These are phyloP conservation scores for Cyclophora punctaria DNA, from an alignment of 2,888 invertebrate species.

Conservation along the genomic window DNA sequence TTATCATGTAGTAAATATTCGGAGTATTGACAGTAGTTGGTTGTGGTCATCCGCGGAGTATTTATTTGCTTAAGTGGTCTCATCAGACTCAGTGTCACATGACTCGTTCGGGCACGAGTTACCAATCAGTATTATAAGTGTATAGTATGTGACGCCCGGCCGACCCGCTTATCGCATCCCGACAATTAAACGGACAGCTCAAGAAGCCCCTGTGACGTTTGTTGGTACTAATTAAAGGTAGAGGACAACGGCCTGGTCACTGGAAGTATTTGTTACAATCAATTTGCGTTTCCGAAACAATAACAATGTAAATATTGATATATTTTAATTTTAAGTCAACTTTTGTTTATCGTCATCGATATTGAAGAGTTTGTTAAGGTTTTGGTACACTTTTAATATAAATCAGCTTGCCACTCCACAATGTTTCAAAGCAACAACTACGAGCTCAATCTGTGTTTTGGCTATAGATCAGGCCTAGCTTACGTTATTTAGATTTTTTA, in stretches of 20 bases:
- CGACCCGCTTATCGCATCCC: slow-evolving; percentile 40
- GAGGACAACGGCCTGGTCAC: slow-evolving; percentile 40
- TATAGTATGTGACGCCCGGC: slow-evolving; percentile 30
- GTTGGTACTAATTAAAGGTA: slow-evolving; percentile 41
- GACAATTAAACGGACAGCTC: slow-evolving; percentile 46
- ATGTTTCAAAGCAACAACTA: no score
- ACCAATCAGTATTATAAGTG: slow-evolving; percentile 47
- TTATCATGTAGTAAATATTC: slow-evolving; percentile 22
- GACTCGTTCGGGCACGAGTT: slow-evolving; percentile 61
- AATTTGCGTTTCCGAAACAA: not conserved
- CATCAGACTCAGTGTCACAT: slow-evolving; percentile 69
- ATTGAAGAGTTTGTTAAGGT: no score
- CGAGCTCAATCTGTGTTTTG: no score
- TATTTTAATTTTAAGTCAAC: no score
- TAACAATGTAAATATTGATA: no score
- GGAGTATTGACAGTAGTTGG: slow-evolving; percentile 44
- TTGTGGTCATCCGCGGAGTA: slow-evolving; percentile 40
- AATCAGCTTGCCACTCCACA: no score
- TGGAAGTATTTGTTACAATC: slow-evolving; percentile 3
- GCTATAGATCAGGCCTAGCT: no score
- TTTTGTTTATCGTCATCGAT: no score
- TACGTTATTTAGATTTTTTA: no score
- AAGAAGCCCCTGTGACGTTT: slow-evolving; percentile 35
- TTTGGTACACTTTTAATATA: no score
- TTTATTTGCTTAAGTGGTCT: slow-evolving; percentile 72